phyloP scores from a whole-genome alignment of 2,888 invertebrate species.

The Xanthia togata region DNA sequence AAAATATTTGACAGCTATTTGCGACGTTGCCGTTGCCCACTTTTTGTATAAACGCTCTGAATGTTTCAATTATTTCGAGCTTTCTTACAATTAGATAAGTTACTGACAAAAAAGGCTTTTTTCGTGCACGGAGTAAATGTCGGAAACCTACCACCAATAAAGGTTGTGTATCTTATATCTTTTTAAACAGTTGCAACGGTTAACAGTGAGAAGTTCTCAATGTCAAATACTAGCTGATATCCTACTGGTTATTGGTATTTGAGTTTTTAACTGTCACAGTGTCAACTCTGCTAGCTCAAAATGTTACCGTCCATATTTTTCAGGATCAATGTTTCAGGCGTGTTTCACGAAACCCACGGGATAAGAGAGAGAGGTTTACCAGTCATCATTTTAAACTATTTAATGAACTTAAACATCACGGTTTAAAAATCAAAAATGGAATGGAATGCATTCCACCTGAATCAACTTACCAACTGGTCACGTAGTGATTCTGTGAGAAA shows the following conservation, averaged over 20 bases:
- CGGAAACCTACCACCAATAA: too few relatives aligned
- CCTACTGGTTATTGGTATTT: background rate
- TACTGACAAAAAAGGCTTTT: too few relatives aligned
- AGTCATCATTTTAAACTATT: background rate
- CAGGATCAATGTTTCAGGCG: background rate
- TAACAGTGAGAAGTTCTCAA: background rate
- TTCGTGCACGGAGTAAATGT: too few relatives aligned
- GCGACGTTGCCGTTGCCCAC: too few relatives aligned
- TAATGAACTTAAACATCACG: background rate
- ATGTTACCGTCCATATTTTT: background rate
- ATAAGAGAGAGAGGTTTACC: accelerated
- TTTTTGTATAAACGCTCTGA: too few relatives aligned
- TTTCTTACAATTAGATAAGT: too few relatives aligned
- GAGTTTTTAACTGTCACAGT: background rate
- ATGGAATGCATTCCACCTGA: slow-evolving; percentile 1
- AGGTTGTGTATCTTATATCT: too few relatives aligned
- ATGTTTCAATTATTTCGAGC: too few relatives aligned
- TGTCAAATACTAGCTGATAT: background rate
- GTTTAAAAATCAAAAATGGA: background rate
- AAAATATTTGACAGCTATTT: too few relatives aligned
- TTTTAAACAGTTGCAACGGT: background rate
- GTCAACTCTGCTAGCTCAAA: background rate
- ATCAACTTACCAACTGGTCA: background rate
- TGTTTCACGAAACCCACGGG: background rate
- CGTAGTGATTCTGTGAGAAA: slow-evolving; percentile 20